phyloP scores from a whole-genome alignment of 1,140 invertebrate species.

The Cyclina sinensis region DNA sequence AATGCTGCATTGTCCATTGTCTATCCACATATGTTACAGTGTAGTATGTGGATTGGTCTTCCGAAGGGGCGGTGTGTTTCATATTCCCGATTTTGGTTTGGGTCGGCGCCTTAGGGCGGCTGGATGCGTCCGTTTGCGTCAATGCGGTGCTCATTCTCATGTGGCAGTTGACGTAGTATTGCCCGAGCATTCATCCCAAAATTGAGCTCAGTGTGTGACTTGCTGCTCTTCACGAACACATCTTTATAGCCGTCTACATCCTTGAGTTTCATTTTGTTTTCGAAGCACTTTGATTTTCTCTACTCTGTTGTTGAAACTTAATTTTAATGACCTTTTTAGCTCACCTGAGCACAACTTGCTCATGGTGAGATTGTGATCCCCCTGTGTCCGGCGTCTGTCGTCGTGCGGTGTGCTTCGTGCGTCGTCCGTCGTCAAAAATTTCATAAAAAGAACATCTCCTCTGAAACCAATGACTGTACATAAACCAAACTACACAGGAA shows the following conservation, averaged over 20 bases:
- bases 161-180: not conserved
- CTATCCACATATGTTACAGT: constrained; percentile 43
- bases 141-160: not conserved
- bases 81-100: not conserved
- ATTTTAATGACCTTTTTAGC: no score
- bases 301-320: not conserved
- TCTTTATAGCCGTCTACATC: not conserved
- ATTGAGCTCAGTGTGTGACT: not conserved
- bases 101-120: not conserved
- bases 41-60: not conserved
- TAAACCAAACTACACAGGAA: no score
- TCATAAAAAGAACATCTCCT: no score
- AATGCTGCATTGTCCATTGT: constrained; percentile 43
- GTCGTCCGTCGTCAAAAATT: no score
- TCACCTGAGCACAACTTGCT: no score
- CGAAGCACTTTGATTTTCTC: not conserved
- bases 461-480: no score
- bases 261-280: not conserved
- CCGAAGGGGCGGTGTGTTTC: not conserved
- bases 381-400: no score
- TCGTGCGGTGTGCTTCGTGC: no score
- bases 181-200: constrained; percentile 27
- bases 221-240: constrained; percentile 9
- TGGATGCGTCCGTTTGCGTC: not conserved
- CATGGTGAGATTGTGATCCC: not conserved